Evolutionary conservation across 2,113 vertebrate genomes (phyloP).

Genomic region (Polypterus senegalus): DNA sequence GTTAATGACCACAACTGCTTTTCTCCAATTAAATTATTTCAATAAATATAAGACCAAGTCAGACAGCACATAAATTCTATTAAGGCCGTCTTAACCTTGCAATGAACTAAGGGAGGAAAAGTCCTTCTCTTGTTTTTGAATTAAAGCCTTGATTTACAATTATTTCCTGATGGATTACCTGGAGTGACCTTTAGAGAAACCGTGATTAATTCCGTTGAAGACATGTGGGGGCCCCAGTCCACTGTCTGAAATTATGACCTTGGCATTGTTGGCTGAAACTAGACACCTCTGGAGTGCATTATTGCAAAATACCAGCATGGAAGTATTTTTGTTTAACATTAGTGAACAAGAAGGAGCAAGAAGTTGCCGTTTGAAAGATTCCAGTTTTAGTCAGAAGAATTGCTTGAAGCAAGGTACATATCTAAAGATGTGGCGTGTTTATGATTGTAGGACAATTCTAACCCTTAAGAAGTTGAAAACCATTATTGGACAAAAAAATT

Average conservation of each 20-base stretch:
- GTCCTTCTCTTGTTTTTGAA: conserved; percentile 27
- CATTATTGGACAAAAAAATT: too few relatives aligned
- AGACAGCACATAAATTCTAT: conserved; percentile 25
- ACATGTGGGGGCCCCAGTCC: conserved; percentile 74
- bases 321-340: conserved; percentile 48
- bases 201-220: conserved; percentile 87
- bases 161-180: conserved; percentile 78
- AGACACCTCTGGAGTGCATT: conserved; percentile 54
- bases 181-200: conserved; percentile 68
- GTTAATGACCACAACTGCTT: too few relatives aligned
- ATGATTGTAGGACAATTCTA: too few relatives aligned
- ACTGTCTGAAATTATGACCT: conserved; percentile 62
- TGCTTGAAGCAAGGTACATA: too few relatives aligned
- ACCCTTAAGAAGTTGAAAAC: too few relatives aligned
- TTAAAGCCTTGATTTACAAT: conserved; percentile 63
- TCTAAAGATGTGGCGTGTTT: too few relatives aligned
- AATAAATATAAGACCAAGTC: not conserved
- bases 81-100: conserved; percentile 35
- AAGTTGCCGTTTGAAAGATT: conserved; percentile 13
- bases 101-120: conserved; percentile 30
- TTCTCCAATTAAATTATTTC: not conserved
- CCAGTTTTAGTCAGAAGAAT: too few relatives aligned
- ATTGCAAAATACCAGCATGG: conserved; percentile 47
- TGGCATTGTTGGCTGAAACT: conserved; percentile 66
- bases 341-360: conserved; percentile 27